A percentile compares a stretch with the other conserved stretches of the same genome.
Evolutionary conservation across 2,113 vertebrate species (phyloP).

Genomic region (Tachycineta bicolor): DNA sequence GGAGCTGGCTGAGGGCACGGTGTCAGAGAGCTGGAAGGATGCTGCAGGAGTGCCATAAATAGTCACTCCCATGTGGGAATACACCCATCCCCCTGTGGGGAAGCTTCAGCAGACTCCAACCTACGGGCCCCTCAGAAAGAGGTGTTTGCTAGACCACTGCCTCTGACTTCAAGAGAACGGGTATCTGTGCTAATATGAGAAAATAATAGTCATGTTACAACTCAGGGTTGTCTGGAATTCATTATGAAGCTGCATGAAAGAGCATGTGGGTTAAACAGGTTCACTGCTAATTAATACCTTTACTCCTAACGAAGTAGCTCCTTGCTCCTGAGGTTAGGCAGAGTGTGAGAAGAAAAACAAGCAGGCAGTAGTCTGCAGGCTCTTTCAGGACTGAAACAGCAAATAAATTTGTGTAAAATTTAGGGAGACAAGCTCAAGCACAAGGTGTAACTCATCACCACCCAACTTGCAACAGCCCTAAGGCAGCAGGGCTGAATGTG

Average conservation of each 20-base stretch:
- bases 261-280: slow-evolving; percentile 9
- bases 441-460: background rate
- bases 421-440: background rate
- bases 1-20: background rate
- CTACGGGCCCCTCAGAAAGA: background rate
- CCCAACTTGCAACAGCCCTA: fast-evolving
- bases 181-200: background rate
- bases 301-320: slow-evolving; percentile 10
- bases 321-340: background rate
- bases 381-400: background rate
- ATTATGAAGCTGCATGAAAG: slow-evolving; percentile 40
- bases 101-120: background rate
- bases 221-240: slow-evolving; percentile 27
- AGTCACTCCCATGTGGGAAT: background rate
- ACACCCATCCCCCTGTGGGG: too few species aligned
- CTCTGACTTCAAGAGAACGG: background rate
- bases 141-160: background rate
- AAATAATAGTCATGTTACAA: slow-evolving; percentile 31
- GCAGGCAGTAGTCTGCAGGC: background rate
- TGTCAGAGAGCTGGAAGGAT: background rate
- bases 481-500: background rate
- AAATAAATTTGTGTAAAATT: background rate
- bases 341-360: slow-evolving; percentile 38
- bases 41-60: fast-evolving
- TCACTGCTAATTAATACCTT: slow-evolving; percentile 46